Evolutionary conservation across 1,140 invertebrate species (phyloP).

Genomic region (Oryctes rhinoceros): DNA sequence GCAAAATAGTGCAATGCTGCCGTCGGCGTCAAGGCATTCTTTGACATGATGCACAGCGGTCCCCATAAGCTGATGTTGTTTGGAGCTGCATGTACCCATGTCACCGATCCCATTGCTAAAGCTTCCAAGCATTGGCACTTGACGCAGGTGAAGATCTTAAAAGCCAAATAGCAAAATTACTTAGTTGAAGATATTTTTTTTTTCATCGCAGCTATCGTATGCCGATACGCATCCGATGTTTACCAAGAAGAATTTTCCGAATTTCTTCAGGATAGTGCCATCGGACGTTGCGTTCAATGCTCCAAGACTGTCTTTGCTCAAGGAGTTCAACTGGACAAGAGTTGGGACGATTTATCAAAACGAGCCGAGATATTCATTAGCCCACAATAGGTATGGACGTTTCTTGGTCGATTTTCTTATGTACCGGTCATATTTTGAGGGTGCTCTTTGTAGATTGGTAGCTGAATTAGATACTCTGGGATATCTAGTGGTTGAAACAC

Average conservation of each 20-base stretch:
- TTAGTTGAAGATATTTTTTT: not conserved
- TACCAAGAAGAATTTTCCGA: conserved; percentile 91
- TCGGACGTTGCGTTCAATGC: conserved; percentile 96
- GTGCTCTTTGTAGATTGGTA: conserved; percentile 70
- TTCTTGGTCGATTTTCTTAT: conserved; percentile 11
- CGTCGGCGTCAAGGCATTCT: conserved; percentile 97
- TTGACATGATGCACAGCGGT: conserved; percentile 96
- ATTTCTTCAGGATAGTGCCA: conserved; percentile 96
- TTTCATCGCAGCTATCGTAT: conserved; percentile 82
- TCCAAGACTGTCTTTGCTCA: conserved; percentile 86
- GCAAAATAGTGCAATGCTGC: conserved; percentile 91
- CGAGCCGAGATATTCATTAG: conserved; percentile 89
- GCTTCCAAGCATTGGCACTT: conserved; percentile 97
- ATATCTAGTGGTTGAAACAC: conserved; percentile 88
- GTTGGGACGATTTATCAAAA: conserved; percentile 98
- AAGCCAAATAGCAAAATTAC: too few species aligned
- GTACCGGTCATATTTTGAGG: not conserved
- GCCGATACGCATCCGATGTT: conserved; percentile 99
- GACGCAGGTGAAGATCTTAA: conserved; percentile 75
- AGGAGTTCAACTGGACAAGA: conserved; percentile 95
- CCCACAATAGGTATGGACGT: conserved; percentile 56
- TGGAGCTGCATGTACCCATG: conserved; percentile 94
- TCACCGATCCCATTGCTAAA: conserved; percentile 97
- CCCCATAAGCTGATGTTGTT: conserved; percentile 95
- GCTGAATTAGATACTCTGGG: conserved; percentile 84